Base-by-base conservation (phyloP, 2,888 invertebrate genomes). In the Fragum fragum region DNA sequence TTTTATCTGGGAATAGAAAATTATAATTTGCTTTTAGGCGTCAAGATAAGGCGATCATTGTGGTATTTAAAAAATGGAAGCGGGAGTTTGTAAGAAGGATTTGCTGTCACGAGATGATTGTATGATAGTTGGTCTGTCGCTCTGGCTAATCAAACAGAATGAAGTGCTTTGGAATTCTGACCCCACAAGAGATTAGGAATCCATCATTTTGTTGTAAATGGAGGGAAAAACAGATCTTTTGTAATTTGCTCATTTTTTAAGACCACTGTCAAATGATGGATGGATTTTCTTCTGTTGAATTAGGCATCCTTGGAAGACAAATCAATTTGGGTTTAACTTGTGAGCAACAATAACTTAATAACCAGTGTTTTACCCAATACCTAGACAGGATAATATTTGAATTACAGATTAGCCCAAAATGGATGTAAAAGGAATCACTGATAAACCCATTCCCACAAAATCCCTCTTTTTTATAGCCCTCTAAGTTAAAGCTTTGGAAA, bases 181-280 rank as follows among this genome's bases (percentile, higher is more conserved):
- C 83, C 83, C 72, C 73, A 39, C 36, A 73, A 70, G 83, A 59
- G 63, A 74, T 61, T 61, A 16, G 53, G 36, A 74, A 83, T 83
- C 83, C 69, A 83, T 83, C 83, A 83, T 77, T 77, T 42, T 28
- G 28, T 28, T 66, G 57, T 76, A 32, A 29, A 83, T 80, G 83
- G 79, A 76, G 21, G 63, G 63, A 73, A 76, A 57, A 71, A 79
- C 76, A 83, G 68, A 79, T 83, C 76, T 83, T 83, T 83, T 83
- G 83, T 83, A 83, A 83, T 83, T 79, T 79, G 76, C 79, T 83
- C 83, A 83, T 83, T 79, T 83, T 78, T 68, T 63, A 72, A 39
- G 52, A 57, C 61, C 52, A 73, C 47, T 29, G 57, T 53, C 52
- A 47, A 47, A 55, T 79, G 82, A 82, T 82, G 63, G 72, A 78